A percentile compares a stretch with the other conserved stretches of the same genome.
Conservation (phyloP, 1,140 invertebrate genomes). For the Danaus plexippus region DNA sequence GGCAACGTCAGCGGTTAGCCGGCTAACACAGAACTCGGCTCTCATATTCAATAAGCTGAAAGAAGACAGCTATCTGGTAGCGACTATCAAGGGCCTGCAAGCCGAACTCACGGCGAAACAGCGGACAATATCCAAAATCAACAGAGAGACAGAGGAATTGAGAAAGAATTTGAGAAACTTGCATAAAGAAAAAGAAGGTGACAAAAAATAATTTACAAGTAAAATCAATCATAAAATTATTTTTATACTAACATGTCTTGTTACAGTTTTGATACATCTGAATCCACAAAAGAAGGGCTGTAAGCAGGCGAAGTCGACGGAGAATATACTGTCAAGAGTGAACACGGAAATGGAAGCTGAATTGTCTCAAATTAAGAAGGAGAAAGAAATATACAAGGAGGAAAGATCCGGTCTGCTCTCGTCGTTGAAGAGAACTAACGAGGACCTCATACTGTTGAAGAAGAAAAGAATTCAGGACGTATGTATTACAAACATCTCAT, state of each 20-base stretch:
- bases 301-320: constrained; percentile 58
- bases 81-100: constrained; percentile 83
- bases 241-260: background rate
- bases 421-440: constrained; percentile 76
- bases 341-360: constrained; percentile 60
- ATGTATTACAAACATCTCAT: constrained; percentile 44
- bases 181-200: constrained; percentile 81
- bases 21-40: constrained; percentile 70
- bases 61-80: constrained; percentile 82
- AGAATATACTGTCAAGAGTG: constrained; percentile 69
- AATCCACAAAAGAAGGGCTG: constrained; percentile 66
- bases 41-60: constrained; percentile 74
- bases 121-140: constrained; percentile 78
- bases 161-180: constrained; percentile 81
- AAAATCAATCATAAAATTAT: background rate
- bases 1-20: constrained; percentile 57
- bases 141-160: constrained; percentile 80
- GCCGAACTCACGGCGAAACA: constrained; percentile 81
- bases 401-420: constrained; percentile 75
- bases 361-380: constrained; percentile 61
- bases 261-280: constrained; percentile 64
- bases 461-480: constrained; percentile 83
- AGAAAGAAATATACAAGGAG: constrained; percentile 74
- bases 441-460: constrained; percentile 80
- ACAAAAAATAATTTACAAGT: constrained; percentile 26